Conservation (phyloP, 2,797 vertebrate species). For the Podargus strigoides region DNA sequence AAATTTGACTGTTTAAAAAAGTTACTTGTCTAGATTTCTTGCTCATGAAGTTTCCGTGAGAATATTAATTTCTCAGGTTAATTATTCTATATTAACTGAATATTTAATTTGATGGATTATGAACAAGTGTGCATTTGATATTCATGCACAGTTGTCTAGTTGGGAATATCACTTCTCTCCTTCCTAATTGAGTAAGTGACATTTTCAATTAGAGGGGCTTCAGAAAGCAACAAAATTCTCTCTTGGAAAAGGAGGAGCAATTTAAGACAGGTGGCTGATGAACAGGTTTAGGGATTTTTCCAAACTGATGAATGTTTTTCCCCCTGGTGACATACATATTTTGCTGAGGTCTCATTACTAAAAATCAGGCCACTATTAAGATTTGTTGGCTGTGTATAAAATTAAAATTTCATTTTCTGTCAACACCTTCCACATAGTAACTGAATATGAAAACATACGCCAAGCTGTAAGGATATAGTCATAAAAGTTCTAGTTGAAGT, state of each 20-base stretch:
- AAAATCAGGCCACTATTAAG: conserved; percentile 64
- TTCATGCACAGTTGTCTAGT: conserved; percentile 53
- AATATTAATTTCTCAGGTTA: conserved; percentile 57
- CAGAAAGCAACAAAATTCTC: conserved; percentile 24
- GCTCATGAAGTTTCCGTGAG: not conserved
- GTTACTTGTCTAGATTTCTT: not conserved
- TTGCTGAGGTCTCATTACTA: conserved; percentile 64
- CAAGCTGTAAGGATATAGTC: conserved; percentile 37
- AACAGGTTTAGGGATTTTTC: conserved; percentile 68
- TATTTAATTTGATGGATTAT: conserved; percentile 50
- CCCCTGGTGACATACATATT: conserved; percentile 51
- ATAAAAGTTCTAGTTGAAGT: not conserved
- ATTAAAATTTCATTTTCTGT: conserved; percentile 67
- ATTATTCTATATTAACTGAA: conserved; percentile 47
- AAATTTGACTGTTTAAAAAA: not conserved
- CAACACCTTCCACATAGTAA: conserved; percentile 62
- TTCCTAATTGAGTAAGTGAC: conserved; percentile 28
- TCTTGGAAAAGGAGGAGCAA: conserved; percentile 49
- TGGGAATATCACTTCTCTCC: conserved; percentile 42
- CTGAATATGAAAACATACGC: conserved; percentile 53
- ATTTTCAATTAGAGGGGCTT: conserved; percentile 38
- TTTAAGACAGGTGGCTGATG: conserved; percentile 61
- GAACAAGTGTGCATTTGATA: conserved; percentile 54
- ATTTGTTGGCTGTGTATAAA: conserved; percentile 63
- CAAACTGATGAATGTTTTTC: conserved; percentile 59